A percentile compares a stretch with the other conserved stretches of the same genome.
Evolutionary conservation across 2,797 vertebrate species (phyloP).

Genomic region (Poeciliopsis paucimaculata): DNA sequence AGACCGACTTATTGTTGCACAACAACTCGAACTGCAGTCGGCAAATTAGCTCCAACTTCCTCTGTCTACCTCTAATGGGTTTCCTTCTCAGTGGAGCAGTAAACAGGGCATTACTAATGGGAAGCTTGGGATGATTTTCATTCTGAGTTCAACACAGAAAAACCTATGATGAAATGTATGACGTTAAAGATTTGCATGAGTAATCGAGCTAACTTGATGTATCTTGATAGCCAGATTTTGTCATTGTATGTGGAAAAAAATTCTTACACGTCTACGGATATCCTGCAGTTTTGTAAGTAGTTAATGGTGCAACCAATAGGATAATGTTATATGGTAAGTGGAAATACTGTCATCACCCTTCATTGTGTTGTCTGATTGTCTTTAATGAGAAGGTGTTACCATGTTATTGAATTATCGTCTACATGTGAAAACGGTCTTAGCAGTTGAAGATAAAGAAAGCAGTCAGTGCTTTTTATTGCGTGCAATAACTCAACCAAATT

Average conservation of each 20-base stretch:
- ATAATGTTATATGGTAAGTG: not conserved
- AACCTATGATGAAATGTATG: not conserved
- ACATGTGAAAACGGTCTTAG: not conserved
- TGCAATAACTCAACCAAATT: not conserved
- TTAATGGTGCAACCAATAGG: not conserved
- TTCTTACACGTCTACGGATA: not conserved
- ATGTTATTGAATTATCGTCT: not conserved
- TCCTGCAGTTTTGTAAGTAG: not conserved
- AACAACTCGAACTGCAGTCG: not conserved
- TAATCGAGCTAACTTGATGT: not conserved
- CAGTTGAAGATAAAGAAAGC: not conserved
- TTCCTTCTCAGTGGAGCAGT: not conserved
- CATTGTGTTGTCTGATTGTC: not conserved
- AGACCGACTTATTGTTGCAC: not conserved
- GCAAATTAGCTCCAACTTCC: not conserved
- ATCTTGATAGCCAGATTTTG: not conserved
- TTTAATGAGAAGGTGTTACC: not conserved
- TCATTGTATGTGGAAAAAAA: not conserved
- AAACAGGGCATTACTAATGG: not conserved
- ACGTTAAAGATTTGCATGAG: not conserved
- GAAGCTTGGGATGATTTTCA: not conserved
- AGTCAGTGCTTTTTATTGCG: not conserved
- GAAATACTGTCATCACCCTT: not conserved
- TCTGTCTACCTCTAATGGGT: not conserved
- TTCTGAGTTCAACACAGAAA: not conserved